phyloP scores from a whole-genome alignment of 2,797 vertebrate genomes.

The Bufotes viridis region DNA sequence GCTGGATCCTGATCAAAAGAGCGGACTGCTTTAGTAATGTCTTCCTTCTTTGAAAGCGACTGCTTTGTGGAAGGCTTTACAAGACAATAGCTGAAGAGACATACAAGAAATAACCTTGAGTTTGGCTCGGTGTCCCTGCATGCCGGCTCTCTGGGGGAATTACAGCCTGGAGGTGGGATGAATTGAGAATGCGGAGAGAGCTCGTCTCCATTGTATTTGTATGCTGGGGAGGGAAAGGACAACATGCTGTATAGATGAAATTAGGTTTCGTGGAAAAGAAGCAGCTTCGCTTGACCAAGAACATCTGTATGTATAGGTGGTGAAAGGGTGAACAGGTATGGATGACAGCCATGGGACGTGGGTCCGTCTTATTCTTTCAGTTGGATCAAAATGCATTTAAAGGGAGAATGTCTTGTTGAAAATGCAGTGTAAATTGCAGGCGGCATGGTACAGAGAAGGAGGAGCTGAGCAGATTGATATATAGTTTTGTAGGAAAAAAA shows the following conservation, averaged over 20 bases:
- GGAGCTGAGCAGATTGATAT: too few species aligned
- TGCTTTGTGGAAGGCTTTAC: conserved; percentile 17
- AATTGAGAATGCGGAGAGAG: conserved; percentile 48
- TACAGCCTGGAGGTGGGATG: conserved; percentile 40
- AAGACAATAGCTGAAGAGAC: conserved; percentile 47
- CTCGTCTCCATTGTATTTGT: conserved; percentile 27
- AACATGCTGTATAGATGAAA: conserved; percentile 24
- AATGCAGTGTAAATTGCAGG: too few species aligned
- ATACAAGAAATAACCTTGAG: conserved; percentile 55
- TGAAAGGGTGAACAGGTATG: neutral
- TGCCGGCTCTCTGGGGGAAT: conserved; percentile 49
- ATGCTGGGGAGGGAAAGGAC: conserved; percentile 33
- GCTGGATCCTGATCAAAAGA: conserved; percentile 25
- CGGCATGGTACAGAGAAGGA: too few species aligned
- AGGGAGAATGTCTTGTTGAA: neutral
- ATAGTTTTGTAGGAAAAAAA: too few species aligned
- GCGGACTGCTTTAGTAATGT: neutral
- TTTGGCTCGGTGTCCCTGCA: conserved; percentile 34
- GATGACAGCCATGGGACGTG: neutral
- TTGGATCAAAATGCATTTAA: neutral
- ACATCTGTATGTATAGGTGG: neutral
- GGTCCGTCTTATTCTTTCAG: neutral
- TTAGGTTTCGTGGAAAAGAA: conserved; percentile 27
- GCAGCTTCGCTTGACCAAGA: neutral
- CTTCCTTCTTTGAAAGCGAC: conserved; percentile 32